A percentile compares a stretch with the other conserved stretches of the same genome.
Conservation (phyloP, 2,113 vertebrate genomes). For the Gasterosteus nipponicus region DNA sequence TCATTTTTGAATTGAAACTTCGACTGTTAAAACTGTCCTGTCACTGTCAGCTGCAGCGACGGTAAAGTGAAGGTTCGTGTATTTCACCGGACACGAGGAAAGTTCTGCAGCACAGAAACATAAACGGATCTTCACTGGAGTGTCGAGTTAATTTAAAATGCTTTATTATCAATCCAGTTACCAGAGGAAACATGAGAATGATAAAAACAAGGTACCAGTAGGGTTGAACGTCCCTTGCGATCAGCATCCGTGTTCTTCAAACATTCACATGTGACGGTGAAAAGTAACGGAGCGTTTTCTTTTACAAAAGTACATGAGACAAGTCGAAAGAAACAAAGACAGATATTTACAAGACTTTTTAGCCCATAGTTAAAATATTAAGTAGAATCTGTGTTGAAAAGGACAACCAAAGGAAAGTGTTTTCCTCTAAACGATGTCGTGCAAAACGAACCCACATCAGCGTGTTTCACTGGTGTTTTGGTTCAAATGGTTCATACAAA, state of each 20-base stretch:
- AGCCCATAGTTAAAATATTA: constrained; percentile 37
- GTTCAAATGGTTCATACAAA: neutral
- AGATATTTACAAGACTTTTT: constrained; percentile 50
- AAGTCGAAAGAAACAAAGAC: constrained; percentile 42
- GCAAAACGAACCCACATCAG: constrained; percentile 35
- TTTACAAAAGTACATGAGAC: constrained; percentile 54
- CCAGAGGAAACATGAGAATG: constrained; percentile 67
- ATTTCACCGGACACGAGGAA: neutral
- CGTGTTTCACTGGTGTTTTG: constrained; percentile 12
- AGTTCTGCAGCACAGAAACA: neutral
- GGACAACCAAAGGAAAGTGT: neutral
- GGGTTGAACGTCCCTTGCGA: constrained; percentile 58
- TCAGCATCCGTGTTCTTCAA: constrained; percentile 31
- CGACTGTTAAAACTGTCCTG: neutral
- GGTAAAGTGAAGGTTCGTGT: neutral
- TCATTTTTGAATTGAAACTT: neutral
- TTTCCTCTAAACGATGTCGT: constrained; percentile 6
- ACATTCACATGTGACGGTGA: constrained; percentile 60
- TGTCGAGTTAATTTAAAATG: constrained; percentile 65
- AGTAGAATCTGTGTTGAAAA: constrained; percentile 15
- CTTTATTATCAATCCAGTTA: constrained; percentile 75
- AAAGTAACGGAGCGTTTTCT: constrained; percentile 39
- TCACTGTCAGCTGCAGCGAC: neutral
- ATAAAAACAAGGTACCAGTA: constrained; percentile 64
- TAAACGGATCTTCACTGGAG: constrained; percentile 15